These are phyloP conservation scores for Ommatoiulus sabulosus DNA, from an alignment of 2,888 invertebrate genomes.

Conservation along the genomic window DNA sequence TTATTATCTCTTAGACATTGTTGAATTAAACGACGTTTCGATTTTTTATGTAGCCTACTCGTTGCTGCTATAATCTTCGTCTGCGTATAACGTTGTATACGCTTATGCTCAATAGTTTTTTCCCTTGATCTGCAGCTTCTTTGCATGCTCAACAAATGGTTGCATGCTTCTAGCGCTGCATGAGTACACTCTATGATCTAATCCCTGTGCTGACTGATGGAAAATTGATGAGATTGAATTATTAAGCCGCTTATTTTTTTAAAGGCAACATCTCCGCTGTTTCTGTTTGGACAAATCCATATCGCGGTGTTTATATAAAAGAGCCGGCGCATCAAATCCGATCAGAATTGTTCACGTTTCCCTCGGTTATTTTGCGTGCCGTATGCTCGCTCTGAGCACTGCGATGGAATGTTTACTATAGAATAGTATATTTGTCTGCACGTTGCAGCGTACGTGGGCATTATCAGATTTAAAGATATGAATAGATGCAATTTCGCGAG, in stretches of 20 bases:
- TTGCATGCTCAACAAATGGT: neutral
- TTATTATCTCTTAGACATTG: neutral
- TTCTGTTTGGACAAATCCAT: neutral
- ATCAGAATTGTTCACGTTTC: conserved; percentile 15
- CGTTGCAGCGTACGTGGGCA: neutral
- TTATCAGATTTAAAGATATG: neutral
- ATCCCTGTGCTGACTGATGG: conserved; percentile 9
- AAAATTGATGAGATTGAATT: conserved; percentile 43
- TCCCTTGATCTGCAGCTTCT: too few relatives aligned
- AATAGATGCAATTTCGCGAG: neutral
- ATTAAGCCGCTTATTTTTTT: conserved; percentile 23
- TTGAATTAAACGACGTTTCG: too few relatives aligned
- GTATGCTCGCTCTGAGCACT: neutral
- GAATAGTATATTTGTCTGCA: neutral
- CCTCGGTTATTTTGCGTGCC: neutral
- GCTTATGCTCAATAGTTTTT: neutral
- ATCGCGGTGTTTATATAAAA: conserved; percentile 21
- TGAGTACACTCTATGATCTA: neutral
- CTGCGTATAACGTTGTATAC: neutral
- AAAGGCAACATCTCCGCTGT: neutral
- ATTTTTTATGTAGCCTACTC: too few relatives aligned
- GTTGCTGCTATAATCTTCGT: neutral
- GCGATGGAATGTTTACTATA: neutral
- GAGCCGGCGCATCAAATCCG: neutral
- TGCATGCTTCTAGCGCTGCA: conserved; percentile 6